These are phyloP conservation scores for Sinosuthora webbiana DNA, from an alignment of 2,113 vertebrate species.

Conservation along the genomic window DNA sequence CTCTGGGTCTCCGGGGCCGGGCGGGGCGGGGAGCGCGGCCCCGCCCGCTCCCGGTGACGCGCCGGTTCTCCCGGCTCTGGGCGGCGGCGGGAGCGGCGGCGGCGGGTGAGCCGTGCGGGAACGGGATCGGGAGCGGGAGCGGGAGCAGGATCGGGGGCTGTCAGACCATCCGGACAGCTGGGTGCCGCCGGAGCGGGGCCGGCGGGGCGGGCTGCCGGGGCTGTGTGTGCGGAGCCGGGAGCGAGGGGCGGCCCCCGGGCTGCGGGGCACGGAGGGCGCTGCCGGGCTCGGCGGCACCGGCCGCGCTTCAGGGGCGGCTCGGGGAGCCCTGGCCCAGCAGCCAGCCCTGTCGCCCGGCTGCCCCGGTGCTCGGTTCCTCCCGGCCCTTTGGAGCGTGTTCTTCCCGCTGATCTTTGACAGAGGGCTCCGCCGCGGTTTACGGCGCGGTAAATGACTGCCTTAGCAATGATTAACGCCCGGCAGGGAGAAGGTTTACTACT, in stretches of 20 bases:
- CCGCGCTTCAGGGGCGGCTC: not conserved
- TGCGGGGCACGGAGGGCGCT: not conserved
- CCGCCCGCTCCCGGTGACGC: not conserved
- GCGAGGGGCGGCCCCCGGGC: too few relatives aligned
- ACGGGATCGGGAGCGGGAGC: too few relatives aligned
- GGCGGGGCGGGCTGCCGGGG: not conserved
- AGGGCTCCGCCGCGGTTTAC: not conserved
- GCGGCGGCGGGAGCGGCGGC: not conserved
- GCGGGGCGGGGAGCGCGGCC: too few relatives aligned
- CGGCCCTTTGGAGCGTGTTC: fast-evolving
- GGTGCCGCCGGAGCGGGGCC: too few relatives aligned
- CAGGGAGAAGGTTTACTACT: fast-evolving
- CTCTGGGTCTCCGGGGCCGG: fast-evolving
- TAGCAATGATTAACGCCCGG: not conserved
- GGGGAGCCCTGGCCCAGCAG: fast-evolving
- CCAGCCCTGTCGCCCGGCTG: fast-evolving
- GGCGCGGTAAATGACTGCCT: not conserved
- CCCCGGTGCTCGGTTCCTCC: not conserved
- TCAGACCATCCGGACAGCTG: not conserved
- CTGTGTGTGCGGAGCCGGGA: not conserved
- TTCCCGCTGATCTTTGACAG: fast-evolving
- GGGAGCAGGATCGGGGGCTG: not conserved
- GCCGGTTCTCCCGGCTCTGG: not conserved
- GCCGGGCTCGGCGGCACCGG: not conserved
- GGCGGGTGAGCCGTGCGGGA: not conserved